Evolutionary conservation across 2,797 vertebrate species (phyloP), one percentile per base, ranked within the genome.

Genomic region (Lates japonicus): DNA sequence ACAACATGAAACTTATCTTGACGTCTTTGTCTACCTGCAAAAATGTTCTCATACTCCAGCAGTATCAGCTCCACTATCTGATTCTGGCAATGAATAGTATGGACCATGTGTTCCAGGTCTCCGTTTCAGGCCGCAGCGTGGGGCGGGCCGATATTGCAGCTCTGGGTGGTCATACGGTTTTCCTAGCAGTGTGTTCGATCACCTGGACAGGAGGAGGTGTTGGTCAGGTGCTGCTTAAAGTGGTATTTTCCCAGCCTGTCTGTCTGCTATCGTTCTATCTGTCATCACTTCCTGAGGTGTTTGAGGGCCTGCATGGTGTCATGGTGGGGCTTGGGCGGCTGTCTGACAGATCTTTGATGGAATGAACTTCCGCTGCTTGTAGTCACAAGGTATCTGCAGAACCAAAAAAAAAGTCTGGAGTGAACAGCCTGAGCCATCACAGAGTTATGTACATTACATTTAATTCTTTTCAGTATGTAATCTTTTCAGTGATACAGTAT

Each of bases 21-120:
- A 64, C 12, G 20, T 85, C 31, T 74, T 37, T 14, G 39, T 94
- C 94, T 96, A 96, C 93, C 94, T 94, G 89, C 96, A 39, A 99
- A 99, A 90, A 99, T 89, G 70, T 95, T 95, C 89, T 96, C 98
- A 70, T 97, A 93, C 92, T 99, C 97, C 86, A 98, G 92, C 42
- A 99, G 95, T 71, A 99, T 98, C 66, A 99, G 95, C 89, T 99
- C 98, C 89, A 99, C 98, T 58, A 99, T 99, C 95, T 99, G 98
- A 93, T 99, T 99, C 94, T 99, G 98, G 90, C n/a, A n/a, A n/a
- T n/a, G n/a, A n/a, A n/a, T n/a, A n/a, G n/a, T n/a, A n/a, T 99
- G 99, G 2, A 99, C 96, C 80, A 98, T 99, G 90, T 99, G 90
- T 98, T 99, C 76, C 94, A 95, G 71, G 96, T 97, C 94, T 99